Evolutionary conservation across 2,113 vertebrate species (phyloP), one percentile per base, ranked within the genome.

Genomic region (Lepidothrix coronata): DNA sequence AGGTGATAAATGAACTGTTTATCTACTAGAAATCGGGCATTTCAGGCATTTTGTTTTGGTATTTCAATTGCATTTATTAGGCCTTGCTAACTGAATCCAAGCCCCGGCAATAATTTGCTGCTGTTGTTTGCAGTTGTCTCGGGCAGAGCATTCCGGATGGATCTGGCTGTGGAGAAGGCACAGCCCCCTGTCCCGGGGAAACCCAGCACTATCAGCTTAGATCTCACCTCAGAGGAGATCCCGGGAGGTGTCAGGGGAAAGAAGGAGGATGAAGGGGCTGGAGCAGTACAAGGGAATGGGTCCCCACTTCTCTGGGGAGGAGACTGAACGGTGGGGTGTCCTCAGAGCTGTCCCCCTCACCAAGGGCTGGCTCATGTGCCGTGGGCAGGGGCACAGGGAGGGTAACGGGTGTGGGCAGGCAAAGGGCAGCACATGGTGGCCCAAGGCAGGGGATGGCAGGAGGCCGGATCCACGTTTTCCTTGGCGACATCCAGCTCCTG

Each of bases 301-400:
- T 28, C 28, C 46, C 74, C 3, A 16, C 52, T 48, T 67, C 37
- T 31, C 24, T 31, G 3, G 35, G 33, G 28, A 41, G 52, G 21
- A 44, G 41, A 14, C 9, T 25, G 17, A 7, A 21, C 3, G 43
- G 12, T 6, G 8, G 24, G 7, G 39, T 14, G n/a, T 54, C 28
- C 74, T 41, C 33, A 31, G 35, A 48, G 58, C 65, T n/a, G 55
- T 57, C 28, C 55, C 55, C 19, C 67, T 24, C 67, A 5, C 39
- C 21, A 2, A 2, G 33, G 25, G 54, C 44, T 4, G 23, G 44
- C 37, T 39, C 8, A 1, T 1, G 12, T 6, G 4, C 14, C 12
- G 11, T 3, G 46, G 31, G 22, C 48, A 8, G 48, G 8, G 39
- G n/a, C 5, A 18, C 24, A 8, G 6, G 33, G 37, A 15, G 23